These are phyloP conservation scores for Melanostoma scalare DNA, from an alignment of 2,888 invertebrate species.

Conservation along the genomic window DNA sequence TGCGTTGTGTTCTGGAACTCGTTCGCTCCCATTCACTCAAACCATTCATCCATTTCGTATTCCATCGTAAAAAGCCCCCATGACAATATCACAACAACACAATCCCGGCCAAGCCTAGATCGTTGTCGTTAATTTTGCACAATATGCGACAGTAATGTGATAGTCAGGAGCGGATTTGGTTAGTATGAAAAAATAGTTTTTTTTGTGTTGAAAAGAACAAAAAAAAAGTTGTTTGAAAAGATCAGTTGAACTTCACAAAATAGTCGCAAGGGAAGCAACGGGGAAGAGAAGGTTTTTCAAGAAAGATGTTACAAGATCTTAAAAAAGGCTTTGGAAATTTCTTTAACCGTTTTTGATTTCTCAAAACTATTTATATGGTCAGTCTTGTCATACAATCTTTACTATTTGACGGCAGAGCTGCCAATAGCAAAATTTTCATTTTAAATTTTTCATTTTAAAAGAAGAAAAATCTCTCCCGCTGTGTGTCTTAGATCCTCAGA, in stretches of 20 bases:
- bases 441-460: no score
- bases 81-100: conserved; percentile 46
- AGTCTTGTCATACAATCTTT: no score
- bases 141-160: conserved; percentile 59
- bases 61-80: conserved; percentile 47
- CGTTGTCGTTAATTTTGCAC: conserved; percentile 57
- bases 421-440: no score
- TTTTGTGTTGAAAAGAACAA: no score
- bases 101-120: conserved; percentile 67
- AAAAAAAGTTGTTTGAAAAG: no score
- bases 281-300: not conserved
- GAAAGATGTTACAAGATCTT: no score
- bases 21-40: conserved; percentile 67
- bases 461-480: no score
- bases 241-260: no score
- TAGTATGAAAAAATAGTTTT: not conserved
- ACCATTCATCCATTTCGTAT: conserved; percentile 67
- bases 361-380: no score
- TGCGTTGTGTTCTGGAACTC: conserved; percentile 34
- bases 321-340: no score
- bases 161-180: conserved; percentile 38
- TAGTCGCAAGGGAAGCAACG: not conserved
- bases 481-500: no score
- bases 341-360: not conserved
- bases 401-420: no score